These are phyloP conservation scores for Unio pictorum DNA, from an alignment of 2,888 invertebrate species.

Conservation along the genomic window DNA sequence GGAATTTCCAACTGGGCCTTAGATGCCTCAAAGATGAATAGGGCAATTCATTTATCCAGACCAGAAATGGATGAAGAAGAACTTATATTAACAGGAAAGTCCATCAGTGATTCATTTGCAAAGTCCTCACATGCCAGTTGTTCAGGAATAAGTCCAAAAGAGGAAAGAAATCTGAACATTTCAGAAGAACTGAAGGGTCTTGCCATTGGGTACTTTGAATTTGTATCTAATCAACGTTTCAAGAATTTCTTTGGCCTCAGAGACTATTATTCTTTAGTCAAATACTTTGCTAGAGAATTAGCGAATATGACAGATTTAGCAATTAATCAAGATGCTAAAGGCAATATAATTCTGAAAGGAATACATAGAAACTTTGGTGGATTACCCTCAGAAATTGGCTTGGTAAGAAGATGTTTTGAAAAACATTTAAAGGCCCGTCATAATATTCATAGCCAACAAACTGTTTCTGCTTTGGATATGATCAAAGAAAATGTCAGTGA, in stretches of 20 bases:
- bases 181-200: constrained; percentile 13
- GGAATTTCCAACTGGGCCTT: constrained; percentile 58
- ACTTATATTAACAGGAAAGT: constrained; percentile 41
- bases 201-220: constrained; percentile 17
- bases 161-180: background rate
- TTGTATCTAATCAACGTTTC: constrained; percentile 18
- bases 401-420: too few species aligned
- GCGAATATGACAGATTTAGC: background rate
- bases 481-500: constrained; percentile 44
- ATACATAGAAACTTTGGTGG: constrained; percentile 52
- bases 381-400: constrained; percentile 19
- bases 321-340: constrained; percentile 8
- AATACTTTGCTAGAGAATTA: constrained; percentile 12
- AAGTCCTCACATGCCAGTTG: background rate
- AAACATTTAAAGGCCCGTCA: background rate
- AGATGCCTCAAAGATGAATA: constrained; percentile 62
- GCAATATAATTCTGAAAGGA: constrained; percentile 27
- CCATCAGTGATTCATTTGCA: constrained; percentile 37
- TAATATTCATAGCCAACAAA: background rate
- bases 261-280: constrained; percentile 40
- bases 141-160: too few species aligned
- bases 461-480: constrained; percentile 21
- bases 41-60: constrained; percentile 54
- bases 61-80: constrained; percentile 51
- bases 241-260: constrained; percentile 43